Evolutionary conservation across 2,888 invertebrate species (phyloP).

Genomic region (Trissoscelio sp.): DNA sequence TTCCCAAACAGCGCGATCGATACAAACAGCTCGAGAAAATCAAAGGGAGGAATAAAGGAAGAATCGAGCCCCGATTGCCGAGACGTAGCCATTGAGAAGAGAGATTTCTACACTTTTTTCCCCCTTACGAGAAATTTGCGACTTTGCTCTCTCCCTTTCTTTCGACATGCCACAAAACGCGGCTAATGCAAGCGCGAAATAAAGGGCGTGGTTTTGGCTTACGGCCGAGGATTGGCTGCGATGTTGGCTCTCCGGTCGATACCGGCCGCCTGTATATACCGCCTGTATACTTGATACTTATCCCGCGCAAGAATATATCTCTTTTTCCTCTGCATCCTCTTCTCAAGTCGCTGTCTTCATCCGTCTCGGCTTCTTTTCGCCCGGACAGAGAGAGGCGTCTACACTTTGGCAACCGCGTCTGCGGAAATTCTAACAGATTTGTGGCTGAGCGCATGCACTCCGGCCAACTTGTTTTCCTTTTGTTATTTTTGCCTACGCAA

Average conservation of each 20-base stretch:
- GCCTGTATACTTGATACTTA: slow-evolving; percentile 80
- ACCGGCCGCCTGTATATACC: slow-evolving; percentile 80
- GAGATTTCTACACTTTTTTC: slow-evolving; percentile 62
- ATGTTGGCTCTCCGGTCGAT: slow-evolving; percentile 83
- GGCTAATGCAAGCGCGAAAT: slow-evolving; percentile 82
- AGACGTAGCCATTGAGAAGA: slow-evolving; percentile 67
- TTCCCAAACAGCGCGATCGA: slow-evolving; percentile 54
- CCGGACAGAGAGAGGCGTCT: slow-evolving; percentile 38
- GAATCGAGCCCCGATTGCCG: slow-evolving; percentile 64
- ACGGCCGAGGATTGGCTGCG: slow-evolving; percentile 83
- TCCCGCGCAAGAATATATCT: slow-evolving; percentile 71
- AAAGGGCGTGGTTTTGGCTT: slow-evolving; percentile 83
- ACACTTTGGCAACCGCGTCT: slow-evolving; percentile 50
- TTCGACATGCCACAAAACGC: slow-evolving; percentile 76
- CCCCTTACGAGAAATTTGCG: slow-evolving; percentile 63
- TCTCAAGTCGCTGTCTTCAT: slow-evolving; percentile 48
- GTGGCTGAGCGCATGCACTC: slow-evolving; percentile 45
- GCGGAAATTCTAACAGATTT: slow-evolving; percentile 67
- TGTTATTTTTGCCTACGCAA: slow-evolving; percentile 59
- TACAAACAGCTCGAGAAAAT: slow-evolving; percentile 66
- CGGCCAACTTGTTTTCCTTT: slow-evolving; percentile 43
- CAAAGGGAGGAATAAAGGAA: slow-evolving; percentile 62
- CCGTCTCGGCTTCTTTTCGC: background rate
- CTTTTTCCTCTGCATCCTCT: slow-evolving; percentile 56
- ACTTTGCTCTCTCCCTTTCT: slow-evolving; percentile 65